phyloP scores from a whole-genome alignment of 2,888 invertebrate genomes.

The Drosophila anomelani region DNA sequence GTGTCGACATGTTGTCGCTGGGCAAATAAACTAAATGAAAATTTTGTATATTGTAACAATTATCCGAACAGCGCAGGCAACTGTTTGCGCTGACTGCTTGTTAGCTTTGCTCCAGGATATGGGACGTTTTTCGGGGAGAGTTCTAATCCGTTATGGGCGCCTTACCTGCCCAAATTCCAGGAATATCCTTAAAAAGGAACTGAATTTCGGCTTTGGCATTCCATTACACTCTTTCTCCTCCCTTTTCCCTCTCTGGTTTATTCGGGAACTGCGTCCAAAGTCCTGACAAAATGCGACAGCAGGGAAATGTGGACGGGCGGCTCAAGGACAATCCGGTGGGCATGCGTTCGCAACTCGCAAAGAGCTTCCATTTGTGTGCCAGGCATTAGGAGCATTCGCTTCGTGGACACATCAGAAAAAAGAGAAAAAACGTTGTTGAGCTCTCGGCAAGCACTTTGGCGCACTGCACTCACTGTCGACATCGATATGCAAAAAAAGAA shows the following conservation, averaged over 20 bases:
- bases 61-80: slow-evolving; percentile 50
- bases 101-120: slow-evolving; percentile 7
- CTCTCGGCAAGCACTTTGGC: slow-evolving; percentile 46
- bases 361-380: slow-evolving; percentile 48
- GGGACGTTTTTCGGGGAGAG: not conserved
- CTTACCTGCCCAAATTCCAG: slow-evolving; percentile 25
- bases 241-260: not conserved
- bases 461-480: slow-evolving; percentile 43
- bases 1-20: slow-evolving; percentile 52
- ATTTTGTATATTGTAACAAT: slow-evolving; percentile 72
- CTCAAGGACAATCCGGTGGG: slow-evolving; percentile 59
- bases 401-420: not conserved
- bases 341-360: slow-evolving; percentile 34
- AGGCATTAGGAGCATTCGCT: slow-evolving; percentile 37
- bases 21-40: slow-evolving; percentile 67
- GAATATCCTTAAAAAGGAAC: slow-evolving; percentile 6
- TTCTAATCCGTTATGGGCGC: slow-evolving; percentile 33
- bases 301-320: slow-evolving; percentile 41
- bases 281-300: slow-evolving; percentile 30
- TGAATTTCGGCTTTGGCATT: slow-evolving; percentile 11
- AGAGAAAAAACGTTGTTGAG: slow-evolving; percentile 9
- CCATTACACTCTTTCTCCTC: slow-evolving; percentile 6
- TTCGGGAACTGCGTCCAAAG: slow-evolving; percentile 7
- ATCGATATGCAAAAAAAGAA: slow-evolving; percentile 46
- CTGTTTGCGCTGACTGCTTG: slow-evolving; percentile 25